A percentile compares a stretch with the other conserved stretches of the same genome.
phyloP scores from a whole-genome alignment of 1,140 invertebrate genomes.

The Macrobrachium nipponense region DNA sequence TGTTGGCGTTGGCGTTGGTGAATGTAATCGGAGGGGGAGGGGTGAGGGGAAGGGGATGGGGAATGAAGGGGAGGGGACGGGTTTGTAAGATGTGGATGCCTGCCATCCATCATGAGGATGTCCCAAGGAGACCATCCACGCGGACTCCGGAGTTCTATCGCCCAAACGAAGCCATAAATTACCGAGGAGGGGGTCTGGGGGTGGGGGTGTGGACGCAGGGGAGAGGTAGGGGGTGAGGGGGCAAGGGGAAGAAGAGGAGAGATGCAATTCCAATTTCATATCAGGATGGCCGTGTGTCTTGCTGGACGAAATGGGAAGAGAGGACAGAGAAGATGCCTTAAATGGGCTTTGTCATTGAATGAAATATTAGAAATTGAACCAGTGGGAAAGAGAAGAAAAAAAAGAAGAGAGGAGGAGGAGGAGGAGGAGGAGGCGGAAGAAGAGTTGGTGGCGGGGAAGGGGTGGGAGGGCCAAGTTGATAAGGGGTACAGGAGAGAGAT shows the following conservation, averaged over 20 bases:
- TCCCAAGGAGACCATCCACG: constrained; percentile 41
- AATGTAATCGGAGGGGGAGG: no score
- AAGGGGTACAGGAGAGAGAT: constrained; percentile 7
- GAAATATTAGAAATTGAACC: constrained; percentile 61
- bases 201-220: no score
- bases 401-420: constrained; percentile 2
- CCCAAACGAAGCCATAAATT: constrained; percentile 60
- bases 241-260: not conserved
- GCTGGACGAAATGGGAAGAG: constrained; percentile 57
- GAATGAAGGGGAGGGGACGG: no score
- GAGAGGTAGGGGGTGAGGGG: no score
- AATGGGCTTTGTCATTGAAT: constrained; percentile 61
- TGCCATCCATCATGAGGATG: constrained; percentile 16
- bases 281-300: constrained; percentile 59
- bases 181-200: not conserved
- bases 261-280: constrained; percentile 62
- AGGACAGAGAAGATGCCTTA: constrained; percentile 55
- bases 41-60: no score
- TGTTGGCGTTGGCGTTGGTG: no score
- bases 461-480: not conserved
- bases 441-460: not conserved
- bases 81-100: no score
- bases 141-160: constrained; percentile 52
- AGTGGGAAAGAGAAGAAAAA: no score
- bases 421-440: not conserved